Evolutionary conservation across 2,888 invertebrate species (phyloP).

Genomic region (Drosophila nr. medialis): DNA sequence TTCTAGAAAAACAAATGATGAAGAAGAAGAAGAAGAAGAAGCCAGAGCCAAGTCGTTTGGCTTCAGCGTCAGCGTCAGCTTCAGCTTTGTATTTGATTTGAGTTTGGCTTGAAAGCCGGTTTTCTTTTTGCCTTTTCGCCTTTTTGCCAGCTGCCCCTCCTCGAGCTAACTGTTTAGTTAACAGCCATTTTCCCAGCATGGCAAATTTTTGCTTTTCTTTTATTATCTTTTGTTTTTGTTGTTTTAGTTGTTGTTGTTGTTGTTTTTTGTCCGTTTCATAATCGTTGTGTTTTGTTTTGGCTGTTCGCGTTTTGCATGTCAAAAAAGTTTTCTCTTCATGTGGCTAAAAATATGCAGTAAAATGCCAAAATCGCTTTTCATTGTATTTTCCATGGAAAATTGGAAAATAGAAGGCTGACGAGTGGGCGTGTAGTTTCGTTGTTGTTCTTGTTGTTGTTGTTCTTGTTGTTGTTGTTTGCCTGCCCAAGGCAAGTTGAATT

Average conservation of each 20-base stretch:
- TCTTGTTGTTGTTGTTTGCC: neutral
- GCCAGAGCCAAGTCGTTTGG: constrained; percentile 54
- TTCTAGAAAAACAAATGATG: constrained; percentile 27
- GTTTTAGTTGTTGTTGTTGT: constrained; percentile 12
- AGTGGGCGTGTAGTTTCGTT: constrained; percentile 28
- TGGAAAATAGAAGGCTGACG: constrained; percentile 43
- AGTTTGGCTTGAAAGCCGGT: constrained; percentile 62
- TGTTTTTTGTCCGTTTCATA: constrained; percentile 60
- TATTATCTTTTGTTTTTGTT: no score
- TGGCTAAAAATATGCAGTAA: constrained; percentile 65
- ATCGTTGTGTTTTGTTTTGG: constrained; percentile 36
- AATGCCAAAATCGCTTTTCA: constrained; percentile 33
- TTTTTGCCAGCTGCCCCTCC: neutral
- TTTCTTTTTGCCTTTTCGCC: constrained; percentile 53
- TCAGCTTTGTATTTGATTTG: constrained; percentile 14
- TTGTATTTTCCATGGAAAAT: constrained; percentile 50
- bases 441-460: neutral
- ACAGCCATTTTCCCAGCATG: constrained; percentile 53
- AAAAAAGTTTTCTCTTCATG: constrained; percentile 56
- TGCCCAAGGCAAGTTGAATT: constrained; percentile 29
- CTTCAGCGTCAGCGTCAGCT: constrained; percentile 21
- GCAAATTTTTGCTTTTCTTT: constrained; percentile 50
- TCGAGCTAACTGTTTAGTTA: constrained; percentile 55
- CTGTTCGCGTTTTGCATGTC: constrained; percentile 72
- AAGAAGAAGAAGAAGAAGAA: constrained; percentile 16